Conservation (phyloP, 2,113 vertebrate species). For the Sinocyclocheilus grahami region DNA sequence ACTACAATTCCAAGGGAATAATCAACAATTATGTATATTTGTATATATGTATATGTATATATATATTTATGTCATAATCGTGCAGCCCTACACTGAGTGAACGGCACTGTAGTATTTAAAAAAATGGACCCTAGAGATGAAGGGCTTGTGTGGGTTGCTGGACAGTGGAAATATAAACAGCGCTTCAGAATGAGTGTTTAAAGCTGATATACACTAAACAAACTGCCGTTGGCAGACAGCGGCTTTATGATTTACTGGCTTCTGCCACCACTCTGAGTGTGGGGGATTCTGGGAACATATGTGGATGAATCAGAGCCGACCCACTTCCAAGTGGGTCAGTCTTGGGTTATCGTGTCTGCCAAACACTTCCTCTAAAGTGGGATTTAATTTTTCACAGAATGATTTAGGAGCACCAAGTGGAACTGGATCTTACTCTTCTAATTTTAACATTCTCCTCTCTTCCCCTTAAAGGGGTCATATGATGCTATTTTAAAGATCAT, state of each 20-base stretch:
- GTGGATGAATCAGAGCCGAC: constrained; percentile 47
- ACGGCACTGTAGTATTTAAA: too few relatives aligned
- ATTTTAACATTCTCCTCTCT: background rate
- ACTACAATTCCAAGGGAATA: too few relatives aligned
- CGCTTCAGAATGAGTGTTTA: constrained; percentile 59
- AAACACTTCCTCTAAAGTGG: background rate
- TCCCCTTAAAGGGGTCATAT: too few relatives aligned
- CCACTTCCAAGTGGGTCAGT: constrained; percentile 27
- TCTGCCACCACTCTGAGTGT: constrained; percentile 58
- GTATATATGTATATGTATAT: too few relatives aligned
- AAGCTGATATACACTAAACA: constrained; percentile 61
- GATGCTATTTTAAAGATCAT: too few relatives aligned
- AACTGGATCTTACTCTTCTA: constrained; percentile 14
- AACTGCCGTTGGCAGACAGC: constrained; percentile 47
- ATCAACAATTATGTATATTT: too few relatives aligned
- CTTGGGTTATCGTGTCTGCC: background rate
- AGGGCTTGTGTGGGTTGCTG: constrained; percentile 47
- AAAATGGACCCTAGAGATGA: too few relatives aligned
- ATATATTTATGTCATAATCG: too few relatives aligned
- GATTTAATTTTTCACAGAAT: background rate
- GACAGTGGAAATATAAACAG: constrained; percentile 52
- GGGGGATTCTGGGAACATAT: constrained; percentile 56
- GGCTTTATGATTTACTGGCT: constrained; percentile 61
- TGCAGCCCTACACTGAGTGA: too few relatives aligned
- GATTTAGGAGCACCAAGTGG: constrained; percentile 8